These are phyloP conservation scores for Diarsia rubi DNA, from an alignment of 2,888 invertebrate genomes.

Conservation along the genomic window DNA sequence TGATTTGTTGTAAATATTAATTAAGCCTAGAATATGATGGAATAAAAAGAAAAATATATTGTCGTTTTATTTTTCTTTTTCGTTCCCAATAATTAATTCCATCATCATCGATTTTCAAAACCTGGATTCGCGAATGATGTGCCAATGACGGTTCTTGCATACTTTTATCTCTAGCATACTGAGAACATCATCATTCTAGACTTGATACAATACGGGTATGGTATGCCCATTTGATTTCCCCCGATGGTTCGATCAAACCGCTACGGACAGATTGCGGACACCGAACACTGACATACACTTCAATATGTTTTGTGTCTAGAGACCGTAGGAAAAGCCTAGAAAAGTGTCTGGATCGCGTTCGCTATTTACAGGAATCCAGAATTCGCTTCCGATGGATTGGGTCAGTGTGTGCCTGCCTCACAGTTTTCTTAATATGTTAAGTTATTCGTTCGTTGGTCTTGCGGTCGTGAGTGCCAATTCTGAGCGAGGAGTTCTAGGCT, in stretches of 20 bases:
- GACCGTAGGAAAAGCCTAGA: too few species aligned
- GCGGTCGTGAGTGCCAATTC: not conserved
- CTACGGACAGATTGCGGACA: not conserved
- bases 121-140: not conserved
- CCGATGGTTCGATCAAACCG: too few species aligned
- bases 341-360: too few species aligned
- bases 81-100: not conserved
- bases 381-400: not conserved
- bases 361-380: not conserved
- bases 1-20: slow-evolving; percentile 72
- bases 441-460: not conserved
- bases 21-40: slow-evolving; percentile 58
- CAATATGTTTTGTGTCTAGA: too few species aligned
- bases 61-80: slow-evolving; percentile 46
- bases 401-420: not conserved
- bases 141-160: too few species aligned
- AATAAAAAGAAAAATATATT: slow-evolving; percentile 54
- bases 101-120: not conserved
- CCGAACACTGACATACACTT: too few species aligned
- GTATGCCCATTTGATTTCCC: too few species aligned
- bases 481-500: not conserved
- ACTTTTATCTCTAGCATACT: too few species aligned
- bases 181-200: too few species aligned
- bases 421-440: not conserved
- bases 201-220: too few species aligned